phyloP scores from a whole-genome alignment of 2,113 vertebrate species.

The Hylia prasina region DNA sequence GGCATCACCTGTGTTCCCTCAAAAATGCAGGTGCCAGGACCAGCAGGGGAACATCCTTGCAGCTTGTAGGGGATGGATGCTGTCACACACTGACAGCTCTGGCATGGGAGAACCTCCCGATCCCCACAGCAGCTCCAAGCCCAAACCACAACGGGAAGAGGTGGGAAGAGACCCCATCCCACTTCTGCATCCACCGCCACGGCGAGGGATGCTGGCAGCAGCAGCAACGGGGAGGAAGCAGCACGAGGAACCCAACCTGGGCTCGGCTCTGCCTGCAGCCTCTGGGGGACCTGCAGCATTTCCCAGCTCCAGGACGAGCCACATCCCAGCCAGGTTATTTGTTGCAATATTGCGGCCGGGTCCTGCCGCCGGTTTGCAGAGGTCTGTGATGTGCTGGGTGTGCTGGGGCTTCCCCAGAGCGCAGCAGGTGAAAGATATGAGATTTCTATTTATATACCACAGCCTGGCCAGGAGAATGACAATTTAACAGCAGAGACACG shows the following conservation, averaged over 20 bases:
- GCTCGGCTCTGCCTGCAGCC: not conserved
- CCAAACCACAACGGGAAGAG: not conserved
- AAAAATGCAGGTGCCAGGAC: not conserved
- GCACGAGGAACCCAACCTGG: not conserved
- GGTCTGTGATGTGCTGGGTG: not conserved
- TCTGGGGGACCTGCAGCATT: not conserved
- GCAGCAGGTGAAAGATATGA: constrained; percentile 45
- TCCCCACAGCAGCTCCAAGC: not conserved
- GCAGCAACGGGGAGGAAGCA: fast-evolving
- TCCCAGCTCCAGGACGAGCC: not conserved
- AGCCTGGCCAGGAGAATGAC: not conserved
- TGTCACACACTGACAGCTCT: not conserved
- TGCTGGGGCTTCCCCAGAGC: constrained; percentile 46
- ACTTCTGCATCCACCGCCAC: fast-evolving
- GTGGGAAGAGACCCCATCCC: not conserved
- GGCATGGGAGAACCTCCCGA: not conserved
- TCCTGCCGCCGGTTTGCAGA: not conserved
- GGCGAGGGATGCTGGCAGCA: fast-evolving
- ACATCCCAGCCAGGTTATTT: constrained; percentile 24
- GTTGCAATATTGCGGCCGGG: constrained; percentile 28
- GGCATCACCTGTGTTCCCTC: not conserved
- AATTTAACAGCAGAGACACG: not conserved
- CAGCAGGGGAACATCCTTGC: not conserved
- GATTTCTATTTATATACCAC: constrained; percentile 56
- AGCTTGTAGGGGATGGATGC: fast-evolving